Evolutionary conservation across 2,113 vertebrate genomes (phyloP).

Genomic region (Narcine bancroftii): DNA sequence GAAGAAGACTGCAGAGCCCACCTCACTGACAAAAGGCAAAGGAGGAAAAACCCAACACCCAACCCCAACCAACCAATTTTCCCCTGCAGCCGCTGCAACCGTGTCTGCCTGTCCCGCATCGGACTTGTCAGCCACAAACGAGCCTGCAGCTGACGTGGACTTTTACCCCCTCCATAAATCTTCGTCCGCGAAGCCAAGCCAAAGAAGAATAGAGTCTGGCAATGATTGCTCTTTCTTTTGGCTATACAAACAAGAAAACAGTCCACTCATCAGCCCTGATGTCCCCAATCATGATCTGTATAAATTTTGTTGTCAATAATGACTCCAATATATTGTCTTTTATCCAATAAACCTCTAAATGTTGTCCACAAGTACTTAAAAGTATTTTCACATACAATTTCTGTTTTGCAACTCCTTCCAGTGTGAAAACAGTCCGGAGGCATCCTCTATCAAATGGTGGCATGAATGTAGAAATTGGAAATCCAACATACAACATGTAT

Average conservation of each 20-base stretch:
- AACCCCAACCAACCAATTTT: too few species aligned
- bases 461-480: constrained; percentile 95
- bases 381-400: background rate
- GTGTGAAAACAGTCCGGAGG: constrained; percentile 88
- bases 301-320: background rate
- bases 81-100: too few species aligned
- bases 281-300: background rate
- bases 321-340: background rate
- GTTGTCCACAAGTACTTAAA: background rate
- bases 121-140: too few species aligned
- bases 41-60: too few species aligned
- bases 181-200: too few species aligned
- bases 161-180: too few species aligned
- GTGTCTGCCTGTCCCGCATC: too few species aligned
- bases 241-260: background rate
- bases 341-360: background rate
- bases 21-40: too few species aligned
- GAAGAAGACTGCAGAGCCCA: too few species aligned
- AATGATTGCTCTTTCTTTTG: too few species aligned
- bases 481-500: constrained; percentile 98
- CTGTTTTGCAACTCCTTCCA: constrained; percentile 45
- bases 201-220: too few species aligned
- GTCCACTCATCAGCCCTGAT: background rate
- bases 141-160: too few species aligned
- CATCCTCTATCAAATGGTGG: constrained; percentile 95